Evolutionary conservation across 1,140 invertebrate genomes (phyloP), one percentile per base, ranked within the genome.

Genomic region (Dendrolimus kikuchii): DNA sequence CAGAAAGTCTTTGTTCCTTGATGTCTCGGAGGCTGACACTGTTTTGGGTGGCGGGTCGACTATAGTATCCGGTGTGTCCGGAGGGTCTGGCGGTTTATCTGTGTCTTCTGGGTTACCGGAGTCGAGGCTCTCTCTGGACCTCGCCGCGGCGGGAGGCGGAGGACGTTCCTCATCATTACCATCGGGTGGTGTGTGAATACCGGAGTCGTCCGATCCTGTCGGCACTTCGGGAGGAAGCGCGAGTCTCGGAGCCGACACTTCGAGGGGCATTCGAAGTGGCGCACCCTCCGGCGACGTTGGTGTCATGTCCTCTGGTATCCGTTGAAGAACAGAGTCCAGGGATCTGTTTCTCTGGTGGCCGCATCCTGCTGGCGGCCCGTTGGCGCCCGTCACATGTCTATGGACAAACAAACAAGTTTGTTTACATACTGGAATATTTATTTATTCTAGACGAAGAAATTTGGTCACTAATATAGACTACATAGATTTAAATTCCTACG

Each of bases 291-390:
- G 93, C 81, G 93, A 95, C 5, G 92, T 92, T 23, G 92, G 93
- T 8, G 93, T 91, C 80, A 94, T 93, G 23, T 95, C 94, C 88
- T 95, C 94, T 23, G 94, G 94, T 61, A 96, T 96, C 73, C 93
- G 88, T 75, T 95, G 94, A 45, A 96, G 86, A 23, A 94, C 95
- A 49, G 95, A 96, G 79, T 97, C 95, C 69, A 96, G 83, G 71
- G 94, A 96, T 51, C 95, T 91, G 87, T 97, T 96, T 60, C 95
- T 90, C 78, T 96, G 95, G 75, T 96, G 95, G 59, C 93, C 89
- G 71, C 81, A 84, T 81, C 81, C 83, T 49, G 83, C 70, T 5
- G 80, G 78, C 71, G 83, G 81, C 71, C 81, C 83, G 51, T 60
- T 79, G 10, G 74, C 63, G 37, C 73, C 72, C 62, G 80, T 82